Evolutionary conservation across 2,797 vertebrate genomes (phyloP).

Genomic region (Cercopithecus hamlyni): DNA sequence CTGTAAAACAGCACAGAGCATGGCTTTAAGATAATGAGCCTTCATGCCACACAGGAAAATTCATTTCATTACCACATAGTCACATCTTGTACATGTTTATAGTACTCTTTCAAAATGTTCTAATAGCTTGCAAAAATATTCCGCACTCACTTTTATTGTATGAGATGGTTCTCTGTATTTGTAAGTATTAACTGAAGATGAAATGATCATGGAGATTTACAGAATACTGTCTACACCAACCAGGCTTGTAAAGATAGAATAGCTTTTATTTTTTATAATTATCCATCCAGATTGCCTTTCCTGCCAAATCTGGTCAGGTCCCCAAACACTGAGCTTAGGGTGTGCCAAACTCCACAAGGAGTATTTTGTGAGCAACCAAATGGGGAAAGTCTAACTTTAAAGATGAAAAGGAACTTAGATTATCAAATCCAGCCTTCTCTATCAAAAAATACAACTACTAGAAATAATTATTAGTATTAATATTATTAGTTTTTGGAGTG

Average conservation of each 20-base stretch:
- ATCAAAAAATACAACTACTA: constrained; percentile 21
- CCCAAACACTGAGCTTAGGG: background rate
- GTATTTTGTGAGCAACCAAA: background rate
- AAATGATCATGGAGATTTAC: constrained; percentile 26
- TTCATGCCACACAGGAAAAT: constrained; percentile 31
- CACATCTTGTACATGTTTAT: constrained; percentile 56
- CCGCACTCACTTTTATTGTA: constrained; percentile 46
- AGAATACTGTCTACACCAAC: background rate
- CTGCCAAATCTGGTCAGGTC: background rate
- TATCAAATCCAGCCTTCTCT: background rate
- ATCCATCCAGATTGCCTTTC: background rate
- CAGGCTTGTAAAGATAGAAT: background rate
- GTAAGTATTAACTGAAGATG: constrained; percentile 49
- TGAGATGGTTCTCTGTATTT: constrained; percentile 48
- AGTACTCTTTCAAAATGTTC: constrained; percentile 53
- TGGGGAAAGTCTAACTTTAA: background rate
- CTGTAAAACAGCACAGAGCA: constrained; percentile 4
- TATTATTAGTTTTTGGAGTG: too few relatives aligned
- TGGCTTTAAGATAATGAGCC: constrained; percentile 57
- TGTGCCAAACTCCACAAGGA: background rate
- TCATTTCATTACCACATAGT: constrained; percentile 66
- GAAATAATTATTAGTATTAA: background rate
- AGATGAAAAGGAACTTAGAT: background rate
- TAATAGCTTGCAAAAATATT: constrained; percentile 75
- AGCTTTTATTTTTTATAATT: constrained; percentile 27